These are phyloP conservation scores for Crypturellus undulatus DNA, from an alignment of 2,113 vertebrate genomes.

Conservation along the genomic window DNA sequence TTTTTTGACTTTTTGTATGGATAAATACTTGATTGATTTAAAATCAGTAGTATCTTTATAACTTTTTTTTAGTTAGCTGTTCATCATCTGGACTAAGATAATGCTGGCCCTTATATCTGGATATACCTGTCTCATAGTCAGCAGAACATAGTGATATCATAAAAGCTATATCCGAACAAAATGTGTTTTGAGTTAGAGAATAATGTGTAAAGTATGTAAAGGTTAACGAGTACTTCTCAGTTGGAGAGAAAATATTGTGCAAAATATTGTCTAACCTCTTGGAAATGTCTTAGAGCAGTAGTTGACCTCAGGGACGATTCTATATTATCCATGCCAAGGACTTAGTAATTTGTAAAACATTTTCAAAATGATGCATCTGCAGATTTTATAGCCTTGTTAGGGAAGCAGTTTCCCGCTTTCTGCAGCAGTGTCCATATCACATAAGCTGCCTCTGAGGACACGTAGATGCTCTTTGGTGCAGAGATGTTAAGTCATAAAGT, in stretches of 20 bases:
- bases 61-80: neutral
- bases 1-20: neutral
- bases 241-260: neutral
- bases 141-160: neutral
- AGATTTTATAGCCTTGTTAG: neutral
- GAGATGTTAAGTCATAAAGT: neutral
- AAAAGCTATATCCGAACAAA: neutral
- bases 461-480: neutral
- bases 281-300: neutral
- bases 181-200: neutral
- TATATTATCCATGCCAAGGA: neutral
- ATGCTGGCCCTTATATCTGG: neutral
- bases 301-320: neutral
- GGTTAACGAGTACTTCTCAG: neutral
- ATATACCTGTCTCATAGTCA: neutral
- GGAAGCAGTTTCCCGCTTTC: neutral
- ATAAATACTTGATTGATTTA: neutral
- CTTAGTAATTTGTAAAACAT: neutral
- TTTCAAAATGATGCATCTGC: neutral
- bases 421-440: neutral
- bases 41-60: neutral
- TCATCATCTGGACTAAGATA: neutral
- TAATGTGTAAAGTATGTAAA: neutral
- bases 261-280: neutral
- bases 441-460: neutral